Evolutionary conservation across 2,113 vertebrate genomes (phyloP).

Genomic region (Marcusenius ussheri): DNA sequence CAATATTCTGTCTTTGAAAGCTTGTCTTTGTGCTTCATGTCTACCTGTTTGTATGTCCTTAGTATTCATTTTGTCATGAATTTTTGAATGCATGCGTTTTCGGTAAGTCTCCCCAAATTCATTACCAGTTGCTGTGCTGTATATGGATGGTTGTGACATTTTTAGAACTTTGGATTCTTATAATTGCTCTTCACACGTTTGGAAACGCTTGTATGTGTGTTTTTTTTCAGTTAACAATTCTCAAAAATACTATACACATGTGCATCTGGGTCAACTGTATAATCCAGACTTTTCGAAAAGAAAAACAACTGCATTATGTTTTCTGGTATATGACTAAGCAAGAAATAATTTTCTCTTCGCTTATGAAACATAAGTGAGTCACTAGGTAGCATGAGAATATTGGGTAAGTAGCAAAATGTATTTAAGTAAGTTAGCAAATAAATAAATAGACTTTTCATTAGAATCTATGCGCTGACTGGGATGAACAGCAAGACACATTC

Average conservation of each 20-base stretch:
- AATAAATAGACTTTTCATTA: neutral
- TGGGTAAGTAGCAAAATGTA: neutral
- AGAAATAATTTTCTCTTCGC: neutral
- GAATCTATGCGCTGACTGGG: neutral
- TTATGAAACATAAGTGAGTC: neutral
- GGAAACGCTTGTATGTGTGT: neutral
- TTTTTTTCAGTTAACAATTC: neutral
- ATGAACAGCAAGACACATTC: neutral
- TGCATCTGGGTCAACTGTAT: neutral
- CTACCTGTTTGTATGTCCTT: slow-evolving; percentile 16
- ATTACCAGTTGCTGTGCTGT: neutral
- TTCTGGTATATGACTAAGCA: neutral
- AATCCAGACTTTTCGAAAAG: neutral
- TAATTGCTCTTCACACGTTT: neutral
- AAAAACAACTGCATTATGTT: neutral
- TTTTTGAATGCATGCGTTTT: slow-evolving; percentile 6
- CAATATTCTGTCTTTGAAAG: neutral
- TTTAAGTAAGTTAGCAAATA: neutral
- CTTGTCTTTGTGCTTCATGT: slow-evolving; percentile 20
- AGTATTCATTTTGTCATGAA: slow-evolving; percentile 18
- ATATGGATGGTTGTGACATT: neutral
- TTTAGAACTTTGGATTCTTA: neutral
- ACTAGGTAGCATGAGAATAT: neutral
- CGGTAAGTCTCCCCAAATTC: slow-evolving; percentile 5
- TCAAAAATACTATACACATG: neutral